Evolutionary conservation across 2,113 vertebrate species (phyloP).

Genomic region (Holacanthus passer): DNA sequence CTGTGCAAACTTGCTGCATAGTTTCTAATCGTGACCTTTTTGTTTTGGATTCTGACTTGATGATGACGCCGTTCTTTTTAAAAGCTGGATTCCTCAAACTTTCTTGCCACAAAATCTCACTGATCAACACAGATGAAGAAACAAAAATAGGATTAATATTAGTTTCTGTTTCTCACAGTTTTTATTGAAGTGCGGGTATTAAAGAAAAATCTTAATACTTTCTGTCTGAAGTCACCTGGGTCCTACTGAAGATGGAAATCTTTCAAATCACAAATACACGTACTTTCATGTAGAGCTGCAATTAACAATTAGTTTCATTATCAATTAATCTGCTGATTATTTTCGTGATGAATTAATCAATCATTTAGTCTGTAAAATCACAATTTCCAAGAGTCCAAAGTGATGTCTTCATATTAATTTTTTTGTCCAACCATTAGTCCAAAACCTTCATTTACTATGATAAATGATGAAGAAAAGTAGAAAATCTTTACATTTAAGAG

Average conservation of each 20-base stretch:
- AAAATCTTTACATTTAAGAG: too few relatives aligned
- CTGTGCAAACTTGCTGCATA: background rate
- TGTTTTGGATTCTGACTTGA: background rate
- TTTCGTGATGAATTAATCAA: too few relatives aligned
- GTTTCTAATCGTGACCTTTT: background rate
- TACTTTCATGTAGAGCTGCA: too few relatives aligned
- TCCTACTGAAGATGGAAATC: background rate
- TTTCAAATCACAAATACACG: background rate
- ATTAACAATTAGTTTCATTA: too few relatives aligned
- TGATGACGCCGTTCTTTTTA: background rate
- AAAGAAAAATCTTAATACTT: background rate
- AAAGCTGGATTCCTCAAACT: background rate
- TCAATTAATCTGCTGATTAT: too few relatives aligned
- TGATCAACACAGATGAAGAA: background rate
- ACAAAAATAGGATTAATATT: background rate
- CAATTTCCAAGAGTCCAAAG: too few relatives aligned
- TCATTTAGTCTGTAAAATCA: too few relatives aligned
- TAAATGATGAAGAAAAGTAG: too few relatives aligned
- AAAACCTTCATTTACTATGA: too few relatives aligned
- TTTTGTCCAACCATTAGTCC: too few relatives aligned
- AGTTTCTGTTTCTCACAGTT: background rate
- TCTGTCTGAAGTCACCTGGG: background rate
- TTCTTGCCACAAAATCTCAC: background rate
- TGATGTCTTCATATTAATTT: too few relatives aligned
- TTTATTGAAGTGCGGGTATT: background rate